These are phyloP conservation scores for Nephrotoma guestfalica DNA, from an alignment of 2,888 invertebrate genomes.

Conservation along the genomic window DNA sequence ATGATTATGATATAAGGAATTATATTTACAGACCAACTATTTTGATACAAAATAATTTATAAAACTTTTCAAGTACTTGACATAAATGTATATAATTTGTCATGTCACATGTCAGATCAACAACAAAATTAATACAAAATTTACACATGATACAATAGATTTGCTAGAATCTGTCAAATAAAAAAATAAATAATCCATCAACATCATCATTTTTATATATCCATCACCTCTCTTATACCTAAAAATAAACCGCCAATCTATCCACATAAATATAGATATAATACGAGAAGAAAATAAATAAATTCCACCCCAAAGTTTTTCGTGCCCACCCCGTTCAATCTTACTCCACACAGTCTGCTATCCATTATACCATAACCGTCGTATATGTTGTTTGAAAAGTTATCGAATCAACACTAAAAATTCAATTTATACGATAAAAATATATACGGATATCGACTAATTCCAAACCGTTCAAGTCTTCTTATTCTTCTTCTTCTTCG, in stretches of 20 bases:
- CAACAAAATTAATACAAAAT: not conserved
- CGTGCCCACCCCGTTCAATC: not conserved
- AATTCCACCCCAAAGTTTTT: not conserved
- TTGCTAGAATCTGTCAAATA: not conserved
- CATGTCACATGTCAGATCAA: not conserved
- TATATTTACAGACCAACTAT: not conserved
- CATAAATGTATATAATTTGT: not conserved
- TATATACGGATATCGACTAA: not conserved
- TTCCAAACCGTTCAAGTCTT: not conserved
- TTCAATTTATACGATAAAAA: not conserved
- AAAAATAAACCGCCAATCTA: not conserved
- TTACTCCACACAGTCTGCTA: not conserved
- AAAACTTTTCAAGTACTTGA: not conserved
- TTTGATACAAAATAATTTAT: not conserved
- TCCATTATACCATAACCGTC: not conserved
- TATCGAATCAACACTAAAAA: not conserved
- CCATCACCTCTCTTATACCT: not conserved
- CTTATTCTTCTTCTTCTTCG: not conserved
- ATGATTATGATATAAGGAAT: not conserved
- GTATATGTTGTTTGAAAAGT: not conserved
- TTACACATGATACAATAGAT: not conserved
- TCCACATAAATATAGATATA: not conserved
- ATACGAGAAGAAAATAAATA: not conserved
- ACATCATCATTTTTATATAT: not conserved
- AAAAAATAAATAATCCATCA: not conserved